Evolutionary conservation across 2,797 vertebrate genomes (phyloP).

Genomic region (Ctenopoma multispine): DNA sequence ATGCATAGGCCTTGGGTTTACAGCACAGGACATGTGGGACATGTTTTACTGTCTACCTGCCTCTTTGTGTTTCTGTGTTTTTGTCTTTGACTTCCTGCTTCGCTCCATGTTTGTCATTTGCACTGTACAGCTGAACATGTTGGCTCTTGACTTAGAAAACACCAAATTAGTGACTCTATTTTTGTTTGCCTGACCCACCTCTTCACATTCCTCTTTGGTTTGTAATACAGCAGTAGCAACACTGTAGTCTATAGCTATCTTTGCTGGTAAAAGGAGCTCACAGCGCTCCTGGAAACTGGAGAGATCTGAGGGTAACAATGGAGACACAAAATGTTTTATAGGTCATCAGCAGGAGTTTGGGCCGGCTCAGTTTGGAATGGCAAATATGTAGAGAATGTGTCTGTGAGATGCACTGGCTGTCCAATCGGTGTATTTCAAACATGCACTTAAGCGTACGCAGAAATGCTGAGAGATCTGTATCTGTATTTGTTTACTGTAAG

Average conservation of each 20-base stretch:
- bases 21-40: slow-evolving; percentile 11
- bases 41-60: slow-evolving; percentile 43
- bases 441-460: slow-evolving; percentile 3
- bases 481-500: background rate
- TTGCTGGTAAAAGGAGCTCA: background rate
- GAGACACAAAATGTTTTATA: background rate
- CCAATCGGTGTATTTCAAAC: slow-evolving; percentile 21
- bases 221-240: slow-evolving; percentile 14
- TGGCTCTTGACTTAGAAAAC: slow-evolving; percentile 51
- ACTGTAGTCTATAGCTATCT: background rate
- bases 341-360: slow-evolving; percentile 52
- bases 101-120: slow-evolving; percentile 20
- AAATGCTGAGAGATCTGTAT: background rate
- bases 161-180: slow-evolving; percentile 49
- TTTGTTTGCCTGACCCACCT: slow-evolving; percentile 44
- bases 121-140: slow-evolving; percentile 39
- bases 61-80: slow-evolving; percentile 16
- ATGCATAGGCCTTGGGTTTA: slow-evolving; percentile 38
- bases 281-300: background rate
- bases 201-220: slow-evolving; percentile 49
- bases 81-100: slow-evolving; percentile 29
- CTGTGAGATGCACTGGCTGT: slow-evolving; percentile 35
- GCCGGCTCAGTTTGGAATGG: slow-evolving; percentile 69
- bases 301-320: slow-evolving; percentile 17
- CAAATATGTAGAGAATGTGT: slow-evolving; percentile 74